Conservation (phyloP, 2,113 vertebrate species). For the Asarcornis scutulata region DNA sequence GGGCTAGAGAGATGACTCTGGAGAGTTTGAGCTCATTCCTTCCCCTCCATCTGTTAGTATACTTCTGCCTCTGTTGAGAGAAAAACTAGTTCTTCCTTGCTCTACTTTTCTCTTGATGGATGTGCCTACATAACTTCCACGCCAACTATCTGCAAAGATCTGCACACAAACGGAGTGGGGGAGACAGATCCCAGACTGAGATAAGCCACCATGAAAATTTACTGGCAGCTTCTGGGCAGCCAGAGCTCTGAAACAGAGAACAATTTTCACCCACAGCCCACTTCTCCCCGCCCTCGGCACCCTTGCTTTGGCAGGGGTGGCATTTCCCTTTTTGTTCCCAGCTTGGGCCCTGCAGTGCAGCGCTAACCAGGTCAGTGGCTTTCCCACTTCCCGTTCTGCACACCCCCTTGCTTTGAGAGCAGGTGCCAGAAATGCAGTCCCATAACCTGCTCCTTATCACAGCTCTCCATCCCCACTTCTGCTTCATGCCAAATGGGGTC, state of each 20-base stretch:
- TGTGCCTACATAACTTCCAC: conserved; percentile 28
- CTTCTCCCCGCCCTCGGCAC: not conserved
- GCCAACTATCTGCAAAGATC: conserved; percentile 59
- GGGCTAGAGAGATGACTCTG: conserved; percentile 57
- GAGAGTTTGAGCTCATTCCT: conserved; percentile 61
- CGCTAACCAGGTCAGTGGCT: not conserved
- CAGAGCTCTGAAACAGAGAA: conserved; percentile 9
- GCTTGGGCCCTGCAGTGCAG: conserved; percentile 51
- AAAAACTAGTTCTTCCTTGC: conserved; percentile 46
- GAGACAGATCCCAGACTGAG: conserved; percentile 33
- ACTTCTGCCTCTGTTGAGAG: conserved; percentile 50
- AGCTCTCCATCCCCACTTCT: not conserved
- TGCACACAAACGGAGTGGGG: conserved; percentile 58
- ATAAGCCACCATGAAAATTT: conserved; percentile 14
- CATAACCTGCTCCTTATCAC: not conserved
- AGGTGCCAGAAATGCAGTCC: not conserved
- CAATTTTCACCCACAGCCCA: not conserved
- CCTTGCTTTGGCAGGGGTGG: not conserved
- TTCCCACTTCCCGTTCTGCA: not conserved
- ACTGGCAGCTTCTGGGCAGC: conserved; percentile 14
- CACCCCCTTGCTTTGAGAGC: not conserved
- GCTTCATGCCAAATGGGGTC: not conserved
- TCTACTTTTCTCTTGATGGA: conserved; percentile 60
- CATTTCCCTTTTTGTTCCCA: conserved; percentile 16
- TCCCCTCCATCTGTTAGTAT: conserved; percentile 49